Base-by-base conservation (phyloP, 1,140 invertebrate genomes). In the Hydropsyche tenuis region DNA sequence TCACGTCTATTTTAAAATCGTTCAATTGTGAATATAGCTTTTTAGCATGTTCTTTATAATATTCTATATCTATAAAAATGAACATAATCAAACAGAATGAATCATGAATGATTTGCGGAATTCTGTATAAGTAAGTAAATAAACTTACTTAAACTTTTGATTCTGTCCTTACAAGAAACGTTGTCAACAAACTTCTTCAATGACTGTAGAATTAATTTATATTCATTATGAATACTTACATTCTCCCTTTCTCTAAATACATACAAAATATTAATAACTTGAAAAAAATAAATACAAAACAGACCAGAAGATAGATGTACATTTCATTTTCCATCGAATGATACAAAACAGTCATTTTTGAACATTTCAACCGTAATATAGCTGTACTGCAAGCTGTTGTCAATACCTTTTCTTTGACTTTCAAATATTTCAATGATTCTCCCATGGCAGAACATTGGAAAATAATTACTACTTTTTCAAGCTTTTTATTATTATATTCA, bases 81-180 rank as follows among this genome's bases (percentile, higher is more conserved):
- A 30, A 27, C 9, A 66, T 69, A 64, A 46, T 45, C 22, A 63
- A 64, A 37, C 30, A 18, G 25, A 46, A 46, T 68, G 1, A 16
- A 25, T 27, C 42, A 12, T 25, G 48, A 37, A 53, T 53, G 42
- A 37, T 22, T 30, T 65, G 45, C 14, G 3, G 22, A 16, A 45
- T 18, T 3, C 16, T 42, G n/a, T 66, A 64, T 27, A 30, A n/a
- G 18, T 4, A 51, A 20, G 22, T 20, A 30, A 63, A 16, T 18
- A 43, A 12, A 16, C n/a, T 70, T 74, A 76, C 75, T 72, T 23
- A 74, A 51, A 37, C 56, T 74, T 74, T 76, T 64, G 22, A 76
- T 76, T 72, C 69, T 72, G 4, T 76, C 75, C 20, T 12, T 30
- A n/a, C 72, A 74, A 9, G 30, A 20, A 6, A 74, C 69, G 51